Evolutionary conservation across 2,888 invertebrate species (phyloP).

Genomic region (Ptycholaimellus sp.): DNA sequence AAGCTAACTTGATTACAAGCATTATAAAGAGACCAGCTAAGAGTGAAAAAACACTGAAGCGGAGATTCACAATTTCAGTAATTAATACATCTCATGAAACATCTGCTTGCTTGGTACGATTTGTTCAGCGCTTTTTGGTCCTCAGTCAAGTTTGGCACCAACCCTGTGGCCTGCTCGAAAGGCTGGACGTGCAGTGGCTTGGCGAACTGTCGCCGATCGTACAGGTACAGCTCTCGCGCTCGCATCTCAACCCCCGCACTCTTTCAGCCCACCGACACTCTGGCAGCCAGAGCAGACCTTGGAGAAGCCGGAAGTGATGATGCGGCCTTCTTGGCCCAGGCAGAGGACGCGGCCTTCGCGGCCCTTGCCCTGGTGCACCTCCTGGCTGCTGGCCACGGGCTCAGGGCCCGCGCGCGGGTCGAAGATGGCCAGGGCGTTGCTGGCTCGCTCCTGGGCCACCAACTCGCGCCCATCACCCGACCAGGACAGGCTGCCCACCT

Average conservation of each 20-base stretch:
- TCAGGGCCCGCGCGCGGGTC: constrained; percentile 26
- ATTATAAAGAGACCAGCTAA: too few relatives aligned
- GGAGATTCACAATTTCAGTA: too few relatives aligned
- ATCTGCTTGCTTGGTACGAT: too few relatives aligned
- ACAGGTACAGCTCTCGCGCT: constrained; percentile 59
- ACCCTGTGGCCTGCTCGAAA: constrained; percentile 62
- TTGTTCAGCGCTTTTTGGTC: too few relatives aligned
- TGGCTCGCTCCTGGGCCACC: constrained; percentile 40
- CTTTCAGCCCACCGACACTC: too few relatives aligned
- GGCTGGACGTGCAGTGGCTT: constrained; percentile 43
- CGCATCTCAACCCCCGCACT: constrained; percentile 47
- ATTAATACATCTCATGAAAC: too few relatives aligned
- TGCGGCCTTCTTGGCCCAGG: constrained; percentile 56
- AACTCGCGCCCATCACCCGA: constrained; percentile 53
- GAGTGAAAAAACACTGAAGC: too few relatives aligned
- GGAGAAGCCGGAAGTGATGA: constrained; percentile 70
- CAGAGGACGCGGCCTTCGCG: constrained; percentile 45
- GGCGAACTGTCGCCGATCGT: constrained; percentile 56
- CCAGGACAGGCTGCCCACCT: constrained; percentile 72
- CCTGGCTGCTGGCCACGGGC: constrained; percentile 9
- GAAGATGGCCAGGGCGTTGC: constrained; percentile 19
- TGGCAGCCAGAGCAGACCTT: too few relatives aligned
- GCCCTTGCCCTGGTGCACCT: constrained; percentile 15
- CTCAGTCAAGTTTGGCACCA: too few relatives aligned
- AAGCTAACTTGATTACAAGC: too few relatives aligned